phyloP scores from a whole-genome alignment of 2,888 invertebrate species.

The Lacanobia wlatinum region DNA sequence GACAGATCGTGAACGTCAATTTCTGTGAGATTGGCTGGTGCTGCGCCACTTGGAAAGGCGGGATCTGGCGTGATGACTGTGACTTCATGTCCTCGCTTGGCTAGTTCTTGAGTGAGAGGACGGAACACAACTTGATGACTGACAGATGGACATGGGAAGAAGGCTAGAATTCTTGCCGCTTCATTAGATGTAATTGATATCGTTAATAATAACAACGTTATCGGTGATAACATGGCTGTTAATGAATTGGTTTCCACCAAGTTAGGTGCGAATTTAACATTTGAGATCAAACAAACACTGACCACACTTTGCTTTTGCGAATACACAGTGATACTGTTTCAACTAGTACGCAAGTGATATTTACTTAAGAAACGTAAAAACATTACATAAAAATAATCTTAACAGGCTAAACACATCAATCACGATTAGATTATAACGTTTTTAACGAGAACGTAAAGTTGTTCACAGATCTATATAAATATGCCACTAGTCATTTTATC shows the following conservation, averaged over 20 bases:
- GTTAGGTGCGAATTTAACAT: no score
- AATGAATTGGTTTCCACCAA: background rate
- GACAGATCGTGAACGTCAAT: conserved; percentile 75
- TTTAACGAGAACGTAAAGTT: no score
- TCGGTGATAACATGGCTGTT: conserved; percentile 17
- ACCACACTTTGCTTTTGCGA: background rate
- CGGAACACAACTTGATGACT: conserved; percentile 82
- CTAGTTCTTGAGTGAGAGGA: conserved; percentile 77
- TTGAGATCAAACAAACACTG: no score
- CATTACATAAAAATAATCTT: no score
- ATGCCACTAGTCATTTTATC: no score
- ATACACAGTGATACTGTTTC: no score
- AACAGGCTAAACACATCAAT: no score
- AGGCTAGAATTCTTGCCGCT: conserved; percentile 75
- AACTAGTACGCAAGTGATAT: no score
- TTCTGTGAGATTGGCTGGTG: conserved; percentile 75
- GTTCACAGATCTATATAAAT: no score
- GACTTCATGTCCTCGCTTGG: conserved; percentile 80
- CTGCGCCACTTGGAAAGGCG: conserved; percentile 62
- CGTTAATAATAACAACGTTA: conserved; percentile 1
- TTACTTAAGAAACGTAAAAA: no score
- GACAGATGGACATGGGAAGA: conserved; percentile 76
- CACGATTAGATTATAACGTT: no score
- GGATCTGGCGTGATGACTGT: conserved; percentile 79
- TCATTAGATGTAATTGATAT: conserved; percentile 34